Base-by-base conservation (phyloP, 2,888 invertebrate genomes). In the Drosophila pegasa region DNA sequence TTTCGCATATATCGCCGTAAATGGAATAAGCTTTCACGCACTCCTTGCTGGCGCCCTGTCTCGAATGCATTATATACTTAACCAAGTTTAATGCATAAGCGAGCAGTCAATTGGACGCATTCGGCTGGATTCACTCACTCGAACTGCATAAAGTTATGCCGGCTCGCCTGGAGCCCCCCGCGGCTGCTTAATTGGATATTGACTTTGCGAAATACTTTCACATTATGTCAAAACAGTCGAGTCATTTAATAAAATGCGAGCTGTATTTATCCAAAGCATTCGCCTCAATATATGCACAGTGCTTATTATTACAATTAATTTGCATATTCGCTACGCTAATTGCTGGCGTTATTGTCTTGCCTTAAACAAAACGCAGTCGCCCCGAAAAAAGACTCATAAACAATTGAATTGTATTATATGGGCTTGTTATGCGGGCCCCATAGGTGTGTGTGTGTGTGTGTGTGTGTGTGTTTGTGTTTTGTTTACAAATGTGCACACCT, bases 281-380 rank as follows among this genome's bases (percentile, higher is more conserved):
- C 48, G n/a, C 60, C 40, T 52, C 48, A 70, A 78, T 70, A 64
- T 77, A 75, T 80, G 59, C 59, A 38, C 29, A 51, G 57, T 40
- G 61, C 71, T 69, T 67, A 67, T 71, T 67, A 65, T 72, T 56
- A 56, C 60, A 78, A 54, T 65, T 60, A 73, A 83, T 83, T 82
- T 71, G 69, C 79, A 81, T 79, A 60, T 56, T 38, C 25, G 40
- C 40, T 61, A 56, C 38, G 50, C 55, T 65, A 66, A 72, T 66
- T 65, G 59, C 37, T 60, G 20, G 38, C 31, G 59, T 48, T 78
- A 66, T 65, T 70, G 60, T 71, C 60, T 63, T 40, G 65, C 47
- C 51, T 66, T 78, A 79, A 84, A 80, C 70, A 68, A 82, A 65
- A 67, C 78, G 18, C 37, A 62, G 66, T 63, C 38, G 10, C 31